phyloP scores from a whole-genome alignment of 2,113 vertebrate species.

The Hucho hucho region DNA sequence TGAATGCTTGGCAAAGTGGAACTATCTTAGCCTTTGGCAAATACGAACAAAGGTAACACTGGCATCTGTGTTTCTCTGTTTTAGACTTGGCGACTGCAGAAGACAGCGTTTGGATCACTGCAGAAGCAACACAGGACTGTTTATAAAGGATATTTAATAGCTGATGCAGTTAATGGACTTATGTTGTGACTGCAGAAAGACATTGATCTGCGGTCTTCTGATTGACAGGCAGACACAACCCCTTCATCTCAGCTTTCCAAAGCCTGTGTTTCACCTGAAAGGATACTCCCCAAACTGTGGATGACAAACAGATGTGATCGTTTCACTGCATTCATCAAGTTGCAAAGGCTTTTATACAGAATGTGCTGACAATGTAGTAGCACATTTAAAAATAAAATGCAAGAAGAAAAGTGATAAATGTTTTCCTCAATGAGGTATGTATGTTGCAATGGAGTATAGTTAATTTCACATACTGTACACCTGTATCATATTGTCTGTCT shows the following conservation, averaged over 20 bases:
- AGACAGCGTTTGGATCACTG: neutral
- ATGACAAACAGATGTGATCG: neutral
- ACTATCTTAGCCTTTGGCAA: neutral
- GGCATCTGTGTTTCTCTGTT: neutral
- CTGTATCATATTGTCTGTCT: neutral
- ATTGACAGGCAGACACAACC: neutral
- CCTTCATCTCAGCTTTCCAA: neutral
- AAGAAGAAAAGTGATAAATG: slow-evolving; percentile 9
- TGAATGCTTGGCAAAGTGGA: no score
- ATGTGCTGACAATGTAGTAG: neutral
- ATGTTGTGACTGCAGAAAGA: neutral
- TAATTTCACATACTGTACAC: neutral
- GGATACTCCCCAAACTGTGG: neutral
- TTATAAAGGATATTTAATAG: neutral
- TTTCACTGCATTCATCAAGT: neutral
- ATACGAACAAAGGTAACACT: neutral
- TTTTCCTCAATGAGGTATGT: slow-evolving; percentile 33
- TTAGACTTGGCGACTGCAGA: neutral
- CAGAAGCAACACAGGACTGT: neutral
- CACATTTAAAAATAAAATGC: neutral
- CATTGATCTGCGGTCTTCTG: neutral
- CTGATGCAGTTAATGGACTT: neutral
- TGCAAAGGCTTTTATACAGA: neutral
- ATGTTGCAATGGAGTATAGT: neutral
- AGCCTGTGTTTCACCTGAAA: neutral